Evolutionary conservation across 2,113 vertebrate species (phyloP), one percentile per base, ranked within the genome.

Genomic region (Empidonax alnorum): DNA sequence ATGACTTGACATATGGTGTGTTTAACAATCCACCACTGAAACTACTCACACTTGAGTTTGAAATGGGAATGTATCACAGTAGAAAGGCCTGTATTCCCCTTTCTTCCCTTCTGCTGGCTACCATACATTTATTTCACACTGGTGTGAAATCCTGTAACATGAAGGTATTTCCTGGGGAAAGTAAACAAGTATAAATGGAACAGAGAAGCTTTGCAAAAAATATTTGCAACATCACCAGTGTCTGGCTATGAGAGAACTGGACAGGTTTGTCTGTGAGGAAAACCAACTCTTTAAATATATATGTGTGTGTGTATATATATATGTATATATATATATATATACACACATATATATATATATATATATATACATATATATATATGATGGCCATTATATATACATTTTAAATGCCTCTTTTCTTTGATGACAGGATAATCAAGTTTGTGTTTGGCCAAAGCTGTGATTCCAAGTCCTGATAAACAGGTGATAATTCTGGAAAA

Each of bases 111-210:
- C 87, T 90, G 27, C 87, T 85, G 78, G 55, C 81, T 89, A 87
- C 87, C 63, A 95, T 67, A 69, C 46, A 28, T 88, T 95, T 73
- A 90, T 93, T 94, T 94, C 93, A 80, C 82, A 28, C 35, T 59
- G 84, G 63, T 90, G 89, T 74, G 67, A 94, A 72, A 88, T 91
- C 71, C 93, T 88, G 85, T 88, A 91, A 80, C 63, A 44, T 37
- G 65, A 91, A 91, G 79, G 67, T 88, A 88, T 96, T 97, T 96
- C 90, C 87, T 89, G 72, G 55, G 46, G 71, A 94, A 96, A 67
- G 46, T 66, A 91, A 87, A 53, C 0, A 5, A 65, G 33, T 62
- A 50, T 50, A 85, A 89, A 74, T 5, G 50, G 56, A 61, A 94
- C 41, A 89, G 89, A 89, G 61, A 14, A 75, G 73, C 39, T 90